Percentiles rank a stretch among this genome's conserved stretches.
phyloP scores from a whole-genome alignment of 2,888 invertebrate genomes.

The Drosophila greeni region DNA sequence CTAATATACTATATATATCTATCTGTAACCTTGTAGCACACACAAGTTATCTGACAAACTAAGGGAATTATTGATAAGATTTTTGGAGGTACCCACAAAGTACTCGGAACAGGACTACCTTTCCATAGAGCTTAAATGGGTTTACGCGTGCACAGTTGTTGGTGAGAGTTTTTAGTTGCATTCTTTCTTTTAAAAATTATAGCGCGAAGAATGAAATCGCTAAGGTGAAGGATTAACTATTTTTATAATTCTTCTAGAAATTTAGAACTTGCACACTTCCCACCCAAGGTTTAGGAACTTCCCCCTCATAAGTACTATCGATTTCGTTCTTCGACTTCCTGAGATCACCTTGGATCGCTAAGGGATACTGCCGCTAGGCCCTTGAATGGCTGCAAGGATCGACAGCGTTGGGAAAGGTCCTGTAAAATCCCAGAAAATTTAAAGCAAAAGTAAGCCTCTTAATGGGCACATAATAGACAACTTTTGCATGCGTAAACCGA shows the following conservation, averaged over 20 bases:
- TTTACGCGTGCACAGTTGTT: slow-evolving; percentile 41
- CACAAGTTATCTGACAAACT: slow-evolving; percentile 70
- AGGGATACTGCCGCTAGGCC: slow-evolving; percentile 70
- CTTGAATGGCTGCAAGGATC: slow-evolving; percentile 80
- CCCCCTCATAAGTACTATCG: slow-evolving; percentile 30
- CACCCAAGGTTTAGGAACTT: slow-evolving; percentile 20
- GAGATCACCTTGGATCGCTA: slow-evolving; percentile 47
- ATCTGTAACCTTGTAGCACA: slow-evolving; percentile 34
- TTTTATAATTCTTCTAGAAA: background rate
- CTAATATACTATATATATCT: slow-evolving; percentile 9
- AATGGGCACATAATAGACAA: slow-evolving; percentile 5
- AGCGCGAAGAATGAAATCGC: slow-evolving; percentile 20
- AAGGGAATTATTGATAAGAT: slow-evolving; percentile 65
- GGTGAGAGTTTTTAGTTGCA: background rate
- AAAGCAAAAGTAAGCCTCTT: slow-evolving; percentile 8
- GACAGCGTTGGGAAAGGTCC: slow-evolving; percentile 58
- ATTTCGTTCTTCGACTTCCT: slow-evolving; percentile 17
- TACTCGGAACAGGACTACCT: slow-evolving; percentile 12
- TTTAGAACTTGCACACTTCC: background rate
- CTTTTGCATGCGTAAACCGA: slow-evolving; percentile 51
- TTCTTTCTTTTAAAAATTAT: background rate
- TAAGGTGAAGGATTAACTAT: slow-evolving; percentile 2
- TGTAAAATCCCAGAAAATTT: slow-evolving; percentile 63
- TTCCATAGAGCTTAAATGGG: slow-evolving; percentile 13
- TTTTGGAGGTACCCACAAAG: slow-evolving; percentile 10